Percentiles rank a stretch among this genome's conserved stretches.
phyloP scores from a whole-genome alignment of 2,113 vertebrate species.

The Prochilodus magdalenae region DNA sequence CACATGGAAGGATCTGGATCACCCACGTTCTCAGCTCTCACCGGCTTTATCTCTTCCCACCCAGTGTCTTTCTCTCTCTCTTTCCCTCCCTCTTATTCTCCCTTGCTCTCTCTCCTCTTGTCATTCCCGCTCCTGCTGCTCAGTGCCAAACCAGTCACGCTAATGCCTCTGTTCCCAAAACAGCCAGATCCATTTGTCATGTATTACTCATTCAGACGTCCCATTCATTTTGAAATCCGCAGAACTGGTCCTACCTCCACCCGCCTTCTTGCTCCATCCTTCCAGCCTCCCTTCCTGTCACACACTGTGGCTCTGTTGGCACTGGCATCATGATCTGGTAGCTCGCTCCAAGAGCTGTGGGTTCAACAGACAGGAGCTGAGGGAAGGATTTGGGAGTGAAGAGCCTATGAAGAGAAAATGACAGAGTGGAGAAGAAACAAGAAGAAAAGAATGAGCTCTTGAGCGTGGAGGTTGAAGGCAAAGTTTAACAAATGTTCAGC shows the following conservation, averaged over 20 bases:
- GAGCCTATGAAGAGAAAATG: not conserved
- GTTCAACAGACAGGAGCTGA: conserved; percentile 12
- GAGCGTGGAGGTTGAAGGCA: not conserved
- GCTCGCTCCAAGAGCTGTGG: not conserved
- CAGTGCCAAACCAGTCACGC: conserved; percentile 62
- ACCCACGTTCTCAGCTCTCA: conserved; percentile 64
- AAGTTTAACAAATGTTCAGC: not conserved
- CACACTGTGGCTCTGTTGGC: conserved; percentile 8
- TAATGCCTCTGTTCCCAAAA: conserved; percentile 65
- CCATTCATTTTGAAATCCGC: conserved; percentile 64
- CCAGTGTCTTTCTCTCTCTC: conserved; percentile 43
- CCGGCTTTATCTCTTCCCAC: conserved; percentile 63
- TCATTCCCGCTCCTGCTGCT: not conserved
- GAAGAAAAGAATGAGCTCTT: not conserved
- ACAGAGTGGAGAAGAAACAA: not conserved
- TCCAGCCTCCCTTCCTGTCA: conserved; percentile 31
- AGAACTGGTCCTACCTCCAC: conserved; percentile 7
- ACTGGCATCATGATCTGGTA: not conserved
- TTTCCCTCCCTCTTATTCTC: not conserved
- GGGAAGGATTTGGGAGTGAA: conserved; percentile 1
- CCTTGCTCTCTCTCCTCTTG: not conserved
- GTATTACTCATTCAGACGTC: conserved; percentile 60
- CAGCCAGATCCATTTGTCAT: conserved; percentile 63
- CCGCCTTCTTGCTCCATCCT: conserved; percentile 8
- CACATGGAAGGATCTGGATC: conserved; percentile 72